These are phyloP conservation scores for Cerastis leucographa DNA, from an alignment of 2,888 invertebrate genomes.

Conservation along the genomic window DNA sequence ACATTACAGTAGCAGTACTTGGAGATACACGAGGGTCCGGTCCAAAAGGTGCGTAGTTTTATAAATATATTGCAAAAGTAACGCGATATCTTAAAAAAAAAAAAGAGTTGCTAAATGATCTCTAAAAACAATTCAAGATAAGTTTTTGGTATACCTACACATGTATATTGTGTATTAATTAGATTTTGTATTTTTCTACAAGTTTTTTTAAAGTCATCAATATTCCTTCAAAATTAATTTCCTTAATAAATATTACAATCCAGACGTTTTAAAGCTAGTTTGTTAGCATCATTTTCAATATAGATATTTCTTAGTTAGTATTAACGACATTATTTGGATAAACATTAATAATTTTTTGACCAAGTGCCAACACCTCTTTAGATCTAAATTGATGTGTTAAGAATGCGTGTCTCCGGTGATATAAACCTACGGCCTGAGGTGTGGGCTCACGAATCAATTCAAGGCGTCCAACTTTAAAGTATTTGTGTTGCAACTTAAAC, in stretches of 20 bases:
- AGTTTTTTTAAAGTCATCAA: neutral
- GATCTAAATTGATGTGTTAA: constrained; percentile 42
- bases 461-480: constrained; percentile 58
- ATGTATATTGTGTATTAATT: neutral
- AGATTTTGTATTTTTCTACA: neutral
- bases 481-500: constrained; percentile 59
- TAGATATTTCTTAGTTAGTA: constrained; percentile 1
- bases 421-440: constrained; percentile 47
- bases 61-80: neutral
- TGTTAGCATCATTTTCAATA: neutral
- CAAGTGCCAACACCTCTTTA: constrained; percentile 20
- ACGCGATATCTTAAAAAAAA: neutral
- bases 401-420: constrained; percentile 44
- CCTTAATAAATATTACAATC: neutral
- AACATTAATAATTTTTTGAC: constrained; percentile 19
- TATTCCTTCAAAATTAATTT: neutral
- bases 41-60: constrained; percentile 83
- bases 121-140: neutral
- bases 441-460: constrained; percentile 62
- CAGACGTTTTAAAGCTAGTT: neutral
- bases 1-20: constrained; percentile 87
- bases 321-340: constrained; percentile 3
- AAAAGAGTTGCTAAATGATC: too few relatives aligned
- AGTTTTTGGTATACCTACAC: too few relatives aligned
- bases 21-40: constrained; percentile 87